A percentile compares a stretch with the other conserved stretches of the same genome.
Evolutionary conservation across 2,888 invertebrate species (phyloP).

Genomic region (Xanthorhoe spadicearia): DNA sequence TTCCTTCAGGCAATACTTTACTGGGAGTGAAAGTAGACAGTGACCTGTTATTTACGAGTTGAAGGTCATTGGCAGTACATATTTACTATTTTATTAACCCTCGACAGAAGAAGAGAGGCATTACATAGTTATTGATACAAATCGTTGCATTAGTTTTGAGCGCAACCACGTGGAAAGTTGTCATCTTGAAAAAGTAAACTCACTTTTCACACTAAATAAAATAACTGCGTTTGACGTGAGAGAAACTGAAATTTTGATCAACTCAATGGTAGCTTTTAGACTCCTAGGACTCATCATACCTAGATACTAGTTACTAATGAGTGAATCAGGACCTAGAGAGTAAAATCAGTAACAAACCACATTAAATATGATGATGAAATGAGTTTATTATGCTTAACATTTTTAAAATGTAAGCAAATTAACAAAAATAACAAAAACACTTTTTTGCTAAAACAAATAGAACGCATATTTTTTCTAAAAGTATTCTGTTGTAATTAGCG

Average conservation of each 20-base stretch:
- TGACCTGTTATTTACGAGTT: slow-evolving; percentile 38
- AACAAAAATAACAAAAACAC: background rate
- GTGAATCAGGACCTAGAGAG: background rate
- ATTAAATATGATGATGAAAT: background rate
- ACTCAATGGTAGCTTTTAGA: no score
- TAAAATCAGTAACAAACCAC: background rate
- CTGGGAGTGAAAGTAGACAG: slow-evolving; percentile 30
- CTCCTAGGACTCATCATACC: no score
- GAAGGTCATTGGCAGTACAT: slow-evolving; percentile 25
- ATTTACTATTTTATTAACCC: no score
- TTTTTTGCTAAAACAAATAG: background rate
- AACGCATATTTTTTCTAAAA: background rate
- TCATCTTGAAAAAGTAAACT: slow-evolving; percentile 1
- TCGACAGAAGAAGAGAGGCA: no score
- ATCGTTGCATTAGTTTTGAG: no score
- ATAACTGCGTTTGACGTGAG: no score
- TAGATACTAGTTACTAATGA: no score
- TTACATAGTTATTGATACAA: no score
- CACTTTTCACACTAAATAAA: background rate
- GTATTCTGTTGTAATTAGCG: background rate
- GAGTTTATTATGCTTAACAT: no score
- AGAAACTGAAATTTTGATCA: no score
- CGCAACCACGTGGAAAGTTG: no score
- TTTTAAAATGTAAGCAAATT: background rate
- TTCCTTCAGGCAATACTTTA: slow-evolving; percentile 30